A percentile compares a stretch with the other conserved stretches of the same genome.
Conservation (phyloP, 2,113 vertebrate genomes). For the Corythaixoides concolor region DNA sequence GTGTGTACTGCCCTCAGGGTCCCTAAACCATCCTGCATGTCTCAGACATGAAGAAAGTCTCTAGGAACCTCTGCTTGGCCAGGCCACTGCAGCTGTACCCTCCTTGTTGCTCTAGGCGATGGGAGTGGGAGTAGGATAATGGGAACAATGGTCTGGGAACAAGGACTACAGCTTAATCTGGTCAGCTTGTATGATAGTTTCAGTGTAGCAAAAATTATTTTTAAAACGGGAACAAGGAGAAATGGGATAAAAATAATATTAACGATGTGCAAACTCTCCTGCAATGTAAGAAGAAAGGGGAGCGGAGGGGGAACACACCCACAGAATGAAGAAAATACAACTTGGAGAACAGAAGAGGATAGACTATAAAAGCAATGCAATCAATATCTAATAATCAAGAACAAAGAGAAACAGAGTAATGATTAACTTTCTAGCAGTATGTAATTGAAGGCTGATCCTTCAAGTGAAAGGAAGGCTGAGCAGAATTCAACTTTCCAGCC, state of each 20-base stretch:
- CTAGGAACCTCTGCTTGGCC: background rate
- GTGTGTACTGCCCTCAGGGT: background rate
- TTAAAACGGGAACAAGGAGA: background rate
- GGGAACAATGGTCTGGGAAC: background rate
- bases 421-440: background rate
- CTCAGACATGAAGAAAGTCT: background rate
- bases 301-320: background rate
- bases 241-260: background rate
- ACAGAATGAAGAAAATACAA: background rate
- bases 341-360: background rate
- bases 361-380: background rate
- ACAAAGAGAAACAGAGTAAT: background rate
- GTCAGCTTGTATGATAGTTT: background rate
- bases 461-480: background rate
- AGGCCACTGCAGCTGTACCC: background rate
- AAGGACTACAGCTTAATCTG: background rate
- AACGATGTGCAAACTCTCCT: background rate
- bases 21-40: background rate
- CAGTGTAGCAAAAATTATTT: background rate
- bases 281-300: background rate
- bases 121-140: background rate
- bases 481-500: background rate
- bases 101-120: background rate
- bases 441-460: background rate
- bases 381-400: background rate